phyloP scores from a whole-genome alignment of 1,140 invertebrate species.

The Drosophila kohkoa region DNA sequence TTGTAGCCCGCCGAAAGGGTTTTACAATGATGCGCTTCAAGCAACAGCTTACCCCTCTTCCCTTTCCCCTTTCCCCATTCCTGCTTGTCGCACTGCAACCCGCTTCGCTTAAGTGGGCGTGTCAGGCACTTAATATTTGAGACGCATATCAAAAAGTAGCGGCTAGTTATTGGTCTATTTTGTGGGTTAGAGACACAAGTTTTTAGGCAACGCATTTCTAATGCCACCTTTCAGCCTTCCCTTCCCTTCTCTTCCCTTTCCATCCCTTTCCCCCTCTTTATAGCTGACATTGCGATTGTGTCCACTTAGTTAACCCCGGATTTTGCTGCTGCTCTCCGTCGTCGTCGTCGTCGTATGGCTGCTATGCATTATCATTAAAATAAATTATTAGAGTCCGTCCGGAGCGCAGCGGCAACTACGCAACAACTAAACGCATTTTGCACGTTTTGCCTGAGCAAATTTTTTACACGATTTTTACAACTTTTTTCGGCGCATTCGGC shows the following conservation, averaged over 20 bases:
- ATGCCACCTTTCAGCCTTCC: background rate
- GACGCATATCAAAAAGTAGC: constrained; percentile 62
- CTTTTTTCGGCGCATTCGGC: constrained; percentile 65
- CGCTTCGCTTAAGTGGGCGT: constrained; percentile 36
- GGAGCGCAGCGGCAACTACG: constrained; percentile 32
- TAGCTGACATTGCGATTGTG: background rate
- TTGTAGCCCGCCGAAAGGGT: constrained; percentile 75
- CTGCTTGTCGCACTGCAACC: background rate
- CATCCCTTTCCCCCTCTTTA: background rate
- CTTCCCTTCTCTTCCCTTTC: background rate
- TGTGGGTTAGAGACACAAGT: constrained; percentile 31
- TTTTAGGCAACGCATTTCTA: constrained; percentile 17
- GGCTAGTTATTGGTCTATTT: constrained; percentile 51
- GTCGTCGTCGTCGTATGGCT: constrained; percentile 54
- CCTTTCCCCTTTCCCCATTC: too few species aligned
- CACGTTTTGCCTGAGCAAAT: constrained; percentile 76
- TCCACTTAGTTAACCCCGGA: constrained; percentile 46
- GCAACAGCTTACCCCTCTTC: constrained; percentile 7
- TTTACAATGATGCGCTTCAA: constrained; percentile 77
- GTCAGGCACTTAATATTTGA: constrained; percentile 69
- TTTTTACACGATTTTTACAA: constrained; percentile 83
- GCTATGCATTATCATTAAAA: constrained; percentile 83
- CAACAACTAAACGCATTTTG: constrained; percentile 76
- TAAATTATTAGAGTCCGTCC: constrained; percentile 79
- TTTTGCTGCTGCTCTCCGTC: constrained; percentile 5